phyloP scores from a whole-genome alignment of 2,113 vertebrate species.

The Salminus brasiliensis region DNA sequence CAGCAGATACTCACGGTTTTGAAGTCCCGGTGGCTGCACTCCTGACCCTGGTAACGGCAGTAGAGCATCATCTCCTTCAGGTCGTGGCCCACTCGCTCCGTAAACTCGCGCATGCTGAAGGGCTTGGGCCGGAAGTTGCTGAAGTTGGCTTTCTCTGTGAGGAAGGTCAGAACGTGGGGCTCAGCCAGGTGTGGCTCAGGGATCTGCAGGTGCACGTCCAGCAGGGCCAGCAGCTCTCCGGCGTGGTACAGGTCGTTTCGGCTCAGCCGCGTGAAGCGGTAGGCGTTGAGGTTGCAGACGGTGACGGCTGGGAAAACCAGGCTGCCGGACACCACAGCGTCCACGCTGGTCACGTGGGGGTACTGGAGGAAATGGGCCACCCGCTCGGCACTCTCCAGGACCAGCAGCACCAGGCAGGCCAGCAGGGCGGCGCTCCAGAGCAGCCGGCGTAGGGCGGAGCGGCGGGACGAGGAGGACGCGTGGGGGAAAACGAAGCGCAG shows the following conservation, averaged over 20 bases:
- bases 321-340: slow-evolving; percentile 89
- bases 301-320: slow-evolving; percentile 94
- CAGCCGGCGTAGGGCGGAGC: slow-evolving; percentile 83
- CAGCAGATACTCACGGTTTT: slow-evolving; percentile 86
- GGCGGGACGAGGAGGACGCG: slow-evolving; percentile 62
- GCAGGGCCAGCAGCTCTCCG: slow-evolving; percentile 90
- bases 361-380: slow-evolving; percentile 95
- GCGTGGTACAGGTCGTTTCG: slow-evolving; percentile 97
- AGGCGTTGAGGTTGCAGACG: slow-evolving; percentile 94
- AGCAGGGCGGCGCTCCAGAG: slow-evolving; percentile 91
- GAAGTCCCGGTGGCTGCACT: slow-evolving; percentile 92
- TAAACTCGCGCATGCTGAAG: slow-evolving; percentile 98
- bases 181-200: slow-evolving; percentile 92
- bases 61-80: slow-evolving; percentile 98
- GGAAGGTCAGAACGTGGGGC: slow-evolving; percentile 83
- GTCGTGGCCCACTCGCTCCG: slow-evolving; percentile 92
- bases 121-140: slow-evolving; percentile 90
- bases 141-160: slow-evolving; percentile 91
- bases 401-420: slow-evolving; percentile 87
- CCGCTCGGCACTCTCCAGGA: slow-evolving; percentile 89
- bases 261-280: slow-evolving; percentile 91
- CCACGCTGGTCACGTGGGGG: slow-evolving; percentile 94
- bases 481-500: slow-evolving; percentile 92
- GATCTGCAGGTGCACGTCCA: slow-evolving; percentile 91
- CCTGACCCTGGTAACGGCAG: slow-evolving; percentile 95